Base-by-base conservation (phyloP, 37 sponge, comb jelly and placozoan species). In the Ianthella basta region DNA sequence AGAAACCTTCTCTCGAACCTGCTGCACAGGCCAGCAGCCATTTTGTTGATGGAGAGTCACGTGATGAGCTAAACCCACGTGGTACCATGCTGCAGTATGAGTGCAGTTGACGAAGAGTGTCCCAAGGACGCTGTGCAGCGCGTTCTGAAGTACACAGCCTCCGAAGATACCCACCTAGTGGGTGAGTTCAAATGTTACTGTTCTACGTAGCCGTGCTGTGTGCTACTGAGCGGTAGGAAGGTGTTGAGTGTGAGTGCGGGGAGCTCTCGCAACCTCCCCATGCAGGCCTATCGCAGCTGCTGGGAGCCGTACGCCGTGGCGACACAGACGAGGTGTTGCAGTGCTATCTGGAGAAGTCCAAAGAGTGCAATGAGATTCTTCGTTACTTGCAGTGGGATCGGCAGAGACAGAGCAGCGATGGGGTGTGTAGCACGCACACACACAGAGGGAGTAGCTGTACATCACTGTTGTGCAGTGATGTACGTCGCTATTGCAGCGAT, bases 231-330 rank as follows among this genome's bases (percentile, higher is more conserved):
- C 8, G 50, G 6, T 44, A 10, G 50, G 50, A 10, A 8, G 3
- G n/a, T n/a, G n/a, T n/a, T n/a, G n/a, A n/a, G n/a, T n/a, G n/a
- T n/a, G n/a, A n/a, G n/a, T n/a, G n/a, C n/a, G n/a, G n/a, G n/a
- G n/a, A n/a, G n/a, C n/a, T n/a, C n/a, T n/a, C n/a, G n/a, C n/a
- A n/a, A n/a, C n/a, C 50, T 44, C 50, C 8, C 8, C 50, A 44
- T 44, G 50, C 3, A 90, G 91, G 87, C 12, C 65, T 90, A 69
- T 68, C 87, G 6, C 73, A 83, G 4, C 82, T 90, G 38, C 83
- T 90, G 41, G 75, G 67, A 15, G 73, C 61, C 25, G 57, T 64
- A 3, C n/a, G 24, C 21, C 56, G 79, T 65, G 87, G 33, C 24
- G 74, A 39, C 5, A 21, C 56, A 21, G 55, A 44, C 4, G 21